phyloP scores from a whole-genome alignment of 2,888 invertebrate species.

The Nipponacmea schrenckii region DNA sequence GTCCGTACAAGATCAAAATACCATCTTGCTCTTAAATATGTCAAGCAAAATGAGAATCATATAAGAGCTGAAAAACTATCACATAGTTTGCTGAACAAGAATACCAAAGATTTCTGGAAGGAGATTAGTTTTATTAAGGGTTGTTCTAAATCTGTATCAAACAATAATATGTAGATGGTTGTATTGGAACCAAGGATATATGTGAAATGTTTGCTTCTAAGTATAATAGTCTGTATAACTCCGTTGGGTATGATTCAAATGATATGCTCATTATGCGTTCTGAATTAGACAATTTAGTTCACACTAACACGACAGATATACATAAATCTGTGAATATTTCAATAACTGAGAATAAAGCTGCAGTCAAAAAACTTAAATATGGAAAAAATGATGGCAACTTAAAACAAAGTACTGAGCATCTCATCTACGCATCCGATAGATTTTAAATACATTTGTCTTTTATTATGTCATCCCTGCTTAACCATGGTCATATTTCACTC shows the following conservation, averaged over 20 bases:
- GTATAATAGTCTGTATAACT: background rate
- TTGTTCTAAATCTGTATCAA: background rate
- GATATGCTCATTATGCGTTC: background rate
- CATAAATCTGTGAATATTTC: background rate
- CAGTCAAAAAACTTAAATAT: background rate
- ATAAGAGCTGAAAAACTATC: background rate
- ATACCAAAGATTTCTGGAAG: slow-evolving; percentile 1
- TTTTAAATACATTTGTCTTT: background rate
- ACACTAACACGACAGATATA: background rate
- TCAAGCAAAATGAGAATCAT: background rate
- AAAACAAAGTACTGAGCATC: background rate
- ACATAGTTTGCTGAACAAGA: background rate
- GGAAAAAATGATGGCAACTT: too few species aligned
- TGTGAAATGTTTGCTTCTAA: background rate
- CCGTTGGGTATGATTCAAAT: background rate
- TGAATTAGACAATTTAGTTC: too few species aligned
- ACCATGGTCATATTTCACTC: background rate
- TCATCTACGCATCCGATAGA: background rate
- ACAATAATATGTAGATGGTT: background rate
- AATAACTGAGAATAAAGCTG: background rate
- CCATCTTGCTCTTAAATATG: background rate
- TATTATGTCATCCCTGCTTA: background rate
- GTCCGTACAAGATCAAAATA: background rate
- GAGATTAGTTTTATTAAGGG: background rate
- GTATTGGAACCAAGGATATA: background rate